A percentile compares a stretch with the other conserved stretches of the same genome.
phyloP scores from a whole-genome alignment of 2,113 vertebrate species.

The Terrapene triunguis region DNA sequence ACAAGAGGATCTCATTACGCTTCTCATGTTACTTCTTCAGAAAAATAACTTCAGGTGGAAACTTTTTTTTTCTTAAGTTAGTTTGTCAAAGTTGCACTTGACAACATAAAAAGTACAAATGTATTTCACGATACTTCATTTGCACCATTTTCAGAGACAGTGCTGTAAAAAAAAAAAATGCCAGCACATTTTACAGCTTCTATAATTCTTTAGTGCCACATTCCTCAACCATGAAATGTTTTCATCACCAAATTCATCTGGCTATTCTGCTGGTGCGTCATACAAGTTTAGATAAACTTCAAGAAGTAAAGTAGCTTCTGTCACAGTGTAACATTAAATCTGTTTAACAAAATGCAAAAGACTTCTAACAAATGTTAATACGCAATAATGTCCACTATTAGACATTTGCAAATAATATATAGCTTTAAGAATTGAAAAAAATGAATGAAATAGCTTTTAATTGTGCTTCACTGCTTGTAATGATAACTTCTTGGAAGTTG shows the following conservation, averaged over 20 bases:
- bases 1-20: neutral
- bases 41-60: slow-evolving; percentile 45
- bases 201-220: slow-evolving; percentile 50
- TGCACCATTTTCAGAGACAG: slow-evolving; percentile 55
- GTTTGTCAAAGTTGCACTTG: slow-evolving; percentile 60
- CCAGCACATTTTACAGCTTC: slow-evolving; percentile 55
- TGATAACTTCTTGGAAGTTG: slow-evolving; percentile 58
- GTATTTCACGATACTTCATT: slow-evolving; percentile 50
- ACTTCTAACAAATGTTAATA: slow-evolving; percentile 51
- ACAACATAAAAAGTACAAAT: slow-evolving; percentile 54
- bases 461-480: slow-evolving; percentile 64
- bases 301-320: slow-evolving; percentile 44
- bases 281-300: slow-evolving; percentile 64
- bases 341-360: slow-evolving; percentile 64
- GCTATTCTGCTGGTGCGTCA: slow-evolving; percentile 30
- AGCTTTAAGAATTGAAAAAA: neutral
- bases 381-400: neutral
- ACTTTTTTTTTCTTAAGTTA: slow-evolving; percentile 38
- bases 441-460: neutral
- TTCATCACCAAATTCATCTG: slow-evolving; percentile 22
- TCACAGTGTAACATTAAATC: slow-evolving; percentile 40
- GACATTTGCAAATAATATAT: slow-evolving; percentile 1
- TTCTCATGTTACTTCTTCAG: slow-evolving; percentile 47
- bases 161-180: slow-evolving; percentile 45
- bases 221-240: slow-evolving; percentile 5